A percentile compares a stretch with the other conserved stretches of the same genome.
Conservation (phyloP, 2,113 vertebrate genomes). For the Hemiscyllium ocellatum region DNA sequence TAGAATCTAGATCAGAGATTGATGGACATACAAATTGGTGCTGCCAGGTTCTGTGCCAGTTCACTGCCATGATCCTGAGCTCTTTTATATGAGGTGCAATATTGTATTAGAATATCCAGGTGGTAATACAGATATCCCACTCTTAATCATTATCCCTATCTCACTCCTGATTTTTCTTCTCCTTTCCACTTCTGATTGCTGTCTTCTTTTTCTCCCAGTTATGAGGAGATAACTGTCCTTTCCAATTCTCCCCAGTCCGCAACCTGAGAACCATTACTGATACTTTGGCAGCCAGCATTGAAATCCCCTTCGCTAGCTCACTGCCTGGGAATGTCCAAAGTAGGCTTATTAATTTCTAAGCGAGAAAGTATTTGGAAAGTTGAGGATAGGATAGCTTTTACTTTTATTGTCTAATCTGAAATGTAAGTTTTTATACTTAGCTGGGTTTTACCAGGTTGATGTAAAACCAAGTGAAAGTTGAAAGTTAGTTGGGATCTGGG, state of each 20-base stretch:
- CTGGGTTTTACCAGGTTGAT: background rate
- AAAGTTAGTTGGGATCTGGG: background rate
- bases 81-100: too few species aligned
- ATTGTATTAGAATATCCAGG: too few species aligned
- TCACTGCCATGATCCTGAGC: too few species aligned
- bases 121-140: background rate
- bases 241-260: too few species aligned
- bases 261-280: background rate
- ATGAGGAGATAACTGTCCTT: too few species aligned
- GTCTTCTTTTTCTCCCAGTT: too few species aligned
- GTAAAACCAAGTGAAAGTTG: background rate
- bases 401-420: background rate
- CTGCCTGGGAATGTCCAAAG: background rate
- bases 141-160: background rate
- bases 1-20: too few species aligned
- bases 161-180: background rate
- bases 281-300: background rate
- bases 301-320: background rate
- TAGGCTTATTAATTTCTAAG: background rate
- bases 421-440: background rate
- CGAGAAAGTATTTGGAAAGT: background rate
- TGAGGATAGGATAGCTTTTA: background rate
- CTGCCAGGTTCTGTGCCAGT: too few species aligned
- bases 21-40: too few species aligned
- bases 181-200: background rate